phyloP scores from a whole-genome alignment of 2,797 vertebrate species.

The Sorex maritimensis region DNA sequence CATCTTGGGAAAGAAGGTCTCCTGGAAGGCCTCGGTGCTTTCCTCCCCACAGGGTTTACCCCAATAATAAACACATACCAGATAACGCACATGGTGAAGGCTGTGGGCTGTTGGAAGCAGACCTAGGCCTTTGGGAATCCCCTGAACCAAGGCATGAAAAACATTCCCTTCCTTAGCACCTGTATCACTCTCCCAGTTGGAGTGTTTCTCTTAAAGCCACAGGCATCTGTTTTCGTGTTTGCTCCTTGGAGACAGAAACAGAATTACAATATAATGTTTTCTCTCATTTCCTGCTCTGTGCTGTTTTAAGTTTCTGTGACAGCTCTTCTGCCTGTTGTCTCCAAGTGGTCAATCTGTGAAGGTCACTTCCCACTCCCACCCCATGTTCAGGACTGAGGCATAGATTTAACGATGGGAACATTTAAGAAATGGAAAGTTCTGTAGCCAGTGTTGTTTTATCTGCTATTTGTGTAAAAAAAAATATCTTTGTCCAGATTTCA shows the following conservation, averaged over 20 bases:
- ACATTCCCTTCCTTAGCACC: constrained; percentile 73
- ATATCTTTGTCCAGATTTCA: constrained; percentile 62
- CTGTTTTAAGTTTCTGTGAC: constrained; percentile 69
- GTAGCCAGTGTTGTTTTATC: constrained; percentile 54
- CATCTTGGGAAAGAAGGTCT: not conserved
- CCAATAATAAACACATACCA: constrained; percentile 70
- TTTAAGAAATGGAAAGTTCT: constrained; percentile 60
- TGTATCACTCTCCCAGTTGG: constrained; percentile 66
- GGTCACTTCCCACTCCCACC: not conserved
- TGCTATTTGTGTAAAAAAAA: constrained; percentile 39
- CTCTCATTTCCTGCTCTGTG: constrained; percentile 75
- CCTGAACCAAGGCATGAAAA: constrained; percentile 81
- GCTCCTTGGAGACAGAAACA: constrained; percentile 76
- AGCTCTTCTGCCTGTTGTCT: constrained; percentile 57
- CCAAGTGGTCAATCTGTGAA: constrained; percentile 9
- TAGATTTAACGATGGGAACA: constrained; percentile 22
- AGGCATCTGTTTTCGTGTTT: constrained; percentile 76
- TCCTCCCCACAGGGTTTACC: constrained; percentile 9
- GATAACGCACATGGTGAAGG: constrained; percentile 60
- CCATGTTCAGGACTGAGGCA: not conserved
- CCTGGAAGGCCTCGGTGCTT: constrained; percentile 17
- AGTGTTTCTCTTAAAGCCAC: constrained; percentile 78
- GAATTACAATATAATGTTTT: constrained; percentile 61
- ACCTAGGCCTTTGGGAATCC: constrained; percentile 82
- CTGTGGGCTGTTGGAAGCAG: constrained; percentile 80